A percentile compares a stretch with the other conserved stretches of the same genome.
phyloP scores from a whole-genome alignment of 2,888 invertebrate genomes.

The Drosophila cognata region DNA sequence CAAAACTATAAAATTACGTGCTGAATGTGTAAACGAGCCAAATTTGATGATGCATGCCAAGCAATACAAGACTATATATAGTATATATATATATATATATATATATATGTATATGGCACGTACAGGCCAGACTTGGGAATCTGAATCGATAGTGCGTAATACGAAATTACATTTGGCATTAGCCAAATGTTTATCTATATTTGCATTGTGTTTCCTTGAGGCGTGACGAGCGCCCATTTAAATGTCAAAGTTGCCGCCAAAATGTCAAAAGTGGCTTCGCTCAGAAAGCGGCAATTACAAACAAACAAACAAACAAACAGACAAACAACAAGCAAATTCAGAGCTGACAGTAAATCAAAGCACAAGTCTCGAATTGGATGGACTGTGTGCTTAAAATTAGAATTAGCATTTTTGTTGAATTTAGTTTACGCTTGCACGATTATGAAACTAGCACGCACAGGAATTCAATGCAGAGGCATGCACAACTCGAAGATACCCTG shows the following conservation, averaged over 20 bases:
- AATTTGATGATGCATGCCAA: slow-evolving; percentile 19
- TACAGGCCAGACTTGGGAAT: slow-evolving; percentile 3
- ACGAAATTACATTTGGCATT: slow-evolving; percentile 37
- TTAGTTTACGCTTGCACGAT: slow-evolving; percentile 45
- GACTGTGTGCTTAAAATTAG: slow-evolving; percentile 36
- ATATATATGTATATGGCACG: slow-evolving; percentile 30
- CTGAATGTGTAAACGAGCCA: slow-evolving; percentile 53
- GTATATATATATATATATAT: not conserved
- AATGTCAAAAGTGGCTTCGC: slow-evolving; percentile 40
- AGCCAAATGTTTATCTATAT: slow-evolving; percentile 23
- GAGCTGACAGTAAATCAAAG: slow-evolving; percentile 32
- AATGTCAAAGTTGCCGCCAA: slow-evolving; percentile 57
- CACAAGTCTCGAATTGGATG: slow-evolving; percentile 29
- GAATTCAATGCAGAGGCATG: slow-evolving; percentile 3
- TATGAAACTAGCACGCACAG: slow-evolving; percentile 18
- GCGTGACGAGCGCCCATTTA: slow-evolving; percentile 40
- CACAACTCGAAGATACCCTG: slow-evolving; percentile 22
- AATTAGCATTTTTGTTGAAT: slow-evolving; percentile 39
- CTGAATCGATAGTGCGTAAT: slow-evolving; percentile 33
- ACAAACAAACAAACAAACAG: slow-evolving; percentile 12
- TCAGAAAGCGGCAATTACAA: slow-evolving; percentile 15
- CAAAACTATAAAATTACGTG: slow-evolving; percentile 52
- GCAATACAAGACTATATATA: slow-evolving; percentile 3
- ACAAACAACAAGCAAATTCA: slow-evolving; percentile 15
- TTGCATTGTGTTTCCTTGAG: slow-evolving; percentile 38